Evolutionary conservation across 2,797 vertebrate species (phyloP).

Genomic region (Hafferia zeledoni): DNA sequence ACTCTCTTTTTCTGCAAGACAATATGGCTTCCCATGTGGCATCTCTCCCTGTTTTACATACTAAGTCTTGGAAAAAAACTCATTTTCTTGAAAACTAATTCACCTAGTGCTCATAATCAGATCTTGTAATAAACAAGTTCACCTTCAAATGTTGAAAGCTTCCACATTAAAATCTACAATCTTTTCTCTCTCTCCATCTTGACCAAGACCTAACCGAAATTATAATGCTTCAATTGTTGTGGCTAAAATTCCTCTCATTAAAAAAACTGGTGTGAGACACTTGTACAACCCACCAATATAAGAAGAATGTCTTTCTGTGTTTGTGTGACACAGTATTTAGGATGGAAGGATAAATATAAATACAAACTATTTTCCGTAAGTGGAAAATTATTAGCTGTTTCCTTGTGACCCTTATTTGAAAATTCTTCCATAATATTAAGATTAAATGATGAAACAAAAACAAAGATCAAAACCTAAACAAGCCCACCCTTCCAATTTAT

Average conservation of each 20-base stretch:
- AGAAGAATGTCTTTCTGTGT: background rate
- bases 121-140: background rate
- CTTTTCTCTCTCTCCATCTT: background rate
- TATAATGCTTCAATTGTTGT: background rate
- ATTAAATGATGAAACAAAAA: background rate
- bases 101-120: background rate
- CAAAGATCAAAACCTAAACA: background rate
- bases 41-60: background rate
- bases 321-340: background rate
- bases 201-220: background rate
- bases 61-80: background rate
- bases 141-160: background rate
- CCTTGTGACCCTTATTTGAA: background rate
- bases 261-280: background rate
- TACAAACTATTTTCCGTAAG: background rate
- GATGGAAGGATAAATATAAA: background rate
- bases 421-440: background rate
- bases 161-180: background rate
- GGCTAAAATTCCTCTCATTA: background rate
- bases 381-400: background rate
- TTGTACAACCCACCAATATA: background rate
- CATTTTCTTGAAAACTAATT: background rate
- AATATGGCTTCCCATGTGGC: background rate
- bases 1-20: background rate
- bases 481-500: fast-evolving